Evolutionary conservation across 2,888 invertebrate species (phyloP), one percentile per base, ranked within the genome.

Genomic region (Tenthredo notha): DNA sequence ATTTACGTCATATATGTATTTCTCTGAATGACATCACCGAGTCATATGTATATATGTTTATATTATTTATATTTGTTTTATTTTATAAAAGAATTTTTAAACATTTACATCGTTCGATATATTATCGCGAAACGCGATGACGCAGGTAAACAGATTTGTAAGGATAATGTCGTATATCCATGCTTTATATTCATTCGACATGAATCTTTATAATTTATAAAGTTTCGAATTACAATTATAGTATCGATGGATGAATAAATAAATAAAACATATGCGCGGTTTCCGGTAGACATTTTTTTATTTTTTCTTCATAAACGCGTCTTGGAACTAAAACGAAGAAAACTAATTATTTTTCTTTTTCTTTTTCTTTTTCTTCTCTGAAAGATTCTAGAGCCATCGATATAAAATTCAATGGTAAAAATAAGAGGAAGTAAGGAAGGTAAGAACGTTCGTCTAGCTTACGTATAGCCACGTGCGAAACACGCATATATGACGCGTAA

Each of bases 401-500:
- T n/a, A 54, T 54, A n/a, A n/a, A n/a, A n/a, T 50, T 50, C 6
- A 5, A 6, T 50, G 18, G 18, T n/a, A 1, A n/a, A 61, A 25
- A 61, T 61, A 67, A 67, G 33, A 33, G 33, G 29, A 37, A 37
- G 37, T 6, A 67, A 25, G 18, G 10, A 67, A 67, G 33, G 12
- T 7, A 33, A 33, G 2, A 67, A 67, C 12, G 40, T 43, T 40
- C 12, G 72, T 67, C 67, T 18, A 67, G 29, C 40, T 18, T 43
- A 21, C 18, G 10, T 5, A 75, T 4, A 75, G 29, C 33, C 40
- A 58, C 84, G 75, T 84, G 75, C 67, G 47, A 67, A 65, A 40
- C 65, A 84, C 47, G 61, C 78, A n/a, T 37, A 37, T 37, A 37
- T 84, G 75, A 75, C 75, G 78, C 84, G 84, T 84, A 84, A 84